These are phyloP conservation scores for Chionis minor DNA, from an alignment of 2,113 vertebrate species.

Conservation along the genomic window DNA sequence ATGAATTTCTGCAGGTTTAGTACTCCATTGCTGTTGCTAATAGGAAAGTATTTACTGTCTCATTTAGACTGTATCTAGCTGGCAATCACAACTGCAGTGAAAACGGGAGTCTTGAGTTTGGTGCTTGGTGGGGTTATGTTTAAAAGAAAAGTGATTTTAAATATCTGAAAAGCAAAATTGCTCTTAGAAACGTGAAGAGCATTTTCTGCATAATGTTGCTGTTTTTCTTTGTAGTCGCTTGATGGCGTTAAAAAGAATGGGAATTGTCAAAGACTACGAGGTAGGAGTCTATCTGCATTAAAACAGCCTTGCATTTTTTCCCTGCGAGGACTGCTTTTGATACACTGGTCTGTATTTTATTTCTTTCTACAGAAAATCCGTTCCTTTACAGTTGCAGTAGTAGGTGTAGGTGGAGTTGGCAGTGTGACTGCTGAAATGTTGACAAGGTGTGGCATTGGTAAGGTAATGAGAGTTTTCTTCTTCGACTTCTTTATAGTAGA, in stretches of 20 bases:
- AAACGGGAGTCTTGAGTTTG: not conserved
- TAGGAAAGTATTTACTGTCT: not conserved
- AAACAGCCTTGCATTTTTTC: not conserved
- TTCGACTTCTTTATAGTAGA: not conserved
- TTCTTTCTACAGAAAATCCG: conserved; percentile 88
- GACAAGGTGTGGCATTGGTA: conserved; percentile 99
- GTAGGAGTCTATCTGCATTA: conserved; percentile 67
- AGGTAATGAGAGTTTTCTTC: conserved; percentile 86
- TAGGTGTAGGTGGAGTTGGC: conserved; percentile 95
- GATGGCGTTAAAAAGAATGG: conserved; percentile 98
- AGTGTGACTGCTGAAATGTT: conserved; percentile 99
- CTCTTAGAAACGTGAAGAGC: not conserved
- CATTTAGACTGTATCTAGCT: not conserved
- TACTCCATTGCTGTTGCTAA: not conserved
- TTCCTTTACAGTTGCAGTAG: conserved; percentile 87
- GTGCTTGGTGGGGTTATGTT: not conserved
- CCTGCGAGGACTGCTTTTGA: not conserved
- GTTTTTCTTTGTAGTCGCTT: conserved; percentile 80
- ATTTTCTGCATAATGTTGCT: not conserved
- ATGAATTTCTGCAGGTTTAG: not conserved
- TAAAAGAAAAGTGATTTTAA: not conserved
- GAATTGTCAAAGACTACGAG: conserved; percentile 96
- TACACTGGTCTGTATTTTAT: not conserved
- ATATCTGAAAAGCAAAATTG: not conserved
- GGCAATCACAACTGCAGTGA: not conserved